A percentile compares a stretch with the other conserved stretches of the same genome.
Conservation (phyloP, 2,797 vertebrate species). For the Hyperoplus lanceolatus region DNA sequence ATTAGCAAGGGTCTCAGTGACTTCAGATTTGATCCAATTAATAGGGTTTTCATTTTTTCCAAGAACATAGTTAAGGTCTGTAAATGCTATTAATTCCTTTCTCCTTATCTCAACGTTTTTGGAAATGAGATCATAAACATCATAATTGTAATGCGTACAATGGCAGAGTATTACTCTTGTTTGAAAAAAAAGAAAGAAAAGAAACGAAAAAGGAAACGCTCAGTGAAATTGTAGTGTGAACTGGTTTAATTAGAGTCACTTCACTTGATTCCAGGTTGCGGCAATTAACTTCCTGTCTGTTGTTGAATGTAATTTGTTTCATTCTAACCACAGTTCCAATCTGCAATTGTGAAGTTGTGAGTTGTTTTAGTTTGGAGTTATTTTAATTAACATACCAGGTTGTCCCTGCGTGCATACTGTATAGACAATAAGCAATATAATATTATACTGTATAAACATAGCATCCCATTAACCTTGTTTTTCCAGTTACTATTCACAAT, state of each 20-base stretch:
- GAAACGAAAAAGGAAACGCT: constrained; percentile 17
- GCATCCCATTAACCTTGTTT: neutral
- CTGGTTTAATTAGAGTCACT: constrained; percentile 42
- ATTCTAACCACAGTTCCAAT: constrained; percentile 17
- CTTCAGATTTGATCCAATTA: constrained; percentile 3
- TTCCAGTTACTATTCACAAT: neutral
- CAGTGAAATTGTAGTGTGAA: constrained; percentile 12
- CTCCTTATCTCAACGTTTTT: constrained; percentile 1
- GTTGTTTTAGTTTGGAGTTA: constrained; percentile 6
- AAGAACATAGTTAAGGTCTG: neutral
- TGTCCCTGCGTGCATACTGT: neutral
- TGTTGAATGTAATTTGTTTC: constrained; percentile 34
- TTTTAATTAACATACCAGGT: neutral
- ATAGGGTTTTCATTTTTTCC: neutral
- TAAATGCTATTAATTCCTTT: constrained; percentile 1
- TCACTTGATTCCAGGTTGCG: constrained; percentile 36
- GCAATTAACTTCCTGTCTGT: constrained; percentile 23
- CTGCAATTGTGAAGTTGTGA: constrained; percentile 3
- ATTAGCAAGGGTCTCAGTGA: neutral
- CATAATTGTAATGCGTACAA: neutral
- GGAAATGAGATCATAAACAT: constrained; percentile 14
- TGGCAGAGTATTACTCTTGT: constrained; percentile 5
- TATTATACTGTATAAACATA: neutral
- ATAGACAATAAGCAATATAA: neutral
- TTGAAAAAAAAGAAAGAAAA: constrained; percentile 8